Conservation (phyloP, 2,113 vertebrate species). For the Condylura cristata region DNA sequence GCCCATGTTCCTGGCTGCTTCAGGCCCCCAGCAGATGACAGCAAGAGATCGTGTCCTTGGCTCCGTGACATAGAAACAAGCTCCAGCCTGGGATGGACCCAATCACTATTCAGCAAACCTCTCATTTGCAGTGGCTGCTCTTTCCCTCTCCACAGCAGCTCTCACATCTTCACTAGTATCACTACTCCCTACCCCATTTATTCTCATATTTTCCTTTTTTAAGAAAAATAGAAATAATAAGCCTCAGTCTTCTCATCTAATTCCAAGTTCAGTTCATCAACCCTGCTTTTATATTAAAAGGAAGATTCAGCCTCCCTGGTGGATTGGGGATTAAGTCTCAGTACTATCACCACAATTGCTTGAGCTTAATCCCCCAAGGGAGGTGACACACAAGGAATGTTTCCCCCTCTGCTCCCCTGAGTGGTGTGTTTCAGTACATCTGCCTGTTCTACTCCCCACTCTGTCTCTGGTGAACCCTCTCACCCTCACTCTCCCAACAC, state of each 20-base stretch:
- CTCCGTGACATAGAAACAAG: no score
- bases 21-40: neutral
- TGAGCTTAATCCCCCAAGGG: no score
- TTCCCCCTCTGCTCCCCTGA: no score
- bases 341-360: no score
- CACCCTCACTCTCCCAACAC: no score
- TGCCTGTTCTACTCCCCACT: no score
- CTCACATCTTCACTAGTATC: neutral
- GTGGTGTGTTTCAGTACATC: no score
- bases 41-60: accelerated
- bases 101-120: neutral
- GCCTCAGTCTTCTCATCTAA: neutral
- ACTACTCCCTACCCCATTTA: neutral
- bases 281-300: neutral
- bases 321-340: no score
- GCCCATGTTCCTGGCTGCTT: neutral
- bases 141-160: neutral
- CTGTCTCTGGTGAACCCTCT: no score
- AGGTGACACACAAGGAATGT: no score
- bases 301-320: neutral
- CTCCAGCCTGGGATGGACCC: no score
- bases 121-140: neutral
- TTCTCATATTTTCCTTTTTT: neutral
- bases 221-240: neutral
- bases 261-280: neutral